Evolutionary conservation across 1,140 invertebrate genomes (phyloP).

Genomic region (Zaprionus inermis): DNA sequence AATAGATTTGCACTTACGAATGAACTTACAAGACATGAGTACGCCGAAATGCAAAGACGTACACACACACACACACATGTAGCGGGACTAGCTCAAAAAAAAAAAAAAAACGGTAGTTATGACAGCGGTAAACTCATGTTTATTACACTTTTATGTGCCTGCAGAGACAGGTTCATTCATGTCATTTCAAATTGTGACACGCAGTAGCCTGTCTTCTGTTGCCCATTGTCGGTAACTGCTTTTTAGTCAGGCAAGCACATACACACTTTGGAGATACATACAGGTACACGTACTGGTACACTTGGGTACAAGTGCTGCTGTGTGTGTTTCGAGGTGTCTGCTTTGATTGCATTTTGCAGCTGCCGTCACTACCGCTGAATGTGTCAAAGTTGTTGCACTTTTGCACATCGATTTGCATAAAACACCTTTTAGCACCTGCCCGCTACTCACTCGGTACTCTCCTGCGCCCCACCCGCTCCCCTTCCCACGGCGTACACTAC

Average conservation of each 20-base stretch:
- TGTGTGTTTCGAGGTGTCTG: constrained; percentile 19
- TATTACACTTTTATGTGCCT: constrained; percentile 1
- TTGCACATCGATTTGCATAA: constrained; percentile 44
- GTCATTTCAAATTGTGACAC: constrained; percentile 51
- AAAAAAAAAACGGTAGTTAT: not conserved
- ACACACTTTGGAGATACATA: not conserved
- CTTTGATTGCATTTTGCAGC: constrained; percentile 32
- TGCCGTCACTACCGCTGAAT: constrained; percentile 15
- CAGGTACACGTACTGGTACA: too few relatives aligned
- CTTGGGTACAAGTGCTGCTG: not conserved
- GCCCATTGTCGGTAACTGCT: not conserved
- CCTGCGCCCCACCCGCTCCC: too few relatives aligned
- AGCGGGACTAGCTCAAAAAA: too few relatives aligned
- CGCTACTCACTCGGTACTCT: not conserved
- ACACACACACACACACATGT: too few relatives aligned
- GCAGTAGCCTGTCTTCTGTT: not conserved
- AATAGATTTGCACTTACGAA: not conserved
- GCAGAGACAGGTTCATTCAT: constrained; percentile 16
- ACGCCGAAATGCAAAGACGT: not conserved
- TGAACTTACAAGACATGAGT: not conserved
- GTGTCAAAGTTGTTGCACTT: constrained; percentile 63
- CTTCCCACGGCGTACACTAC: not conserved
- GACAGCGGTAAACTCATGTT: not conserved
- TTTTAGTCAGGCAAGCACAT: not conserved
- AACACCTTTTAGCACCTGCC: constrained; percentile 27